Evolutionary conservation across 1,140 invertebrate species (phyloP).

Genomic region (Eubasilissa regina): DNA sequence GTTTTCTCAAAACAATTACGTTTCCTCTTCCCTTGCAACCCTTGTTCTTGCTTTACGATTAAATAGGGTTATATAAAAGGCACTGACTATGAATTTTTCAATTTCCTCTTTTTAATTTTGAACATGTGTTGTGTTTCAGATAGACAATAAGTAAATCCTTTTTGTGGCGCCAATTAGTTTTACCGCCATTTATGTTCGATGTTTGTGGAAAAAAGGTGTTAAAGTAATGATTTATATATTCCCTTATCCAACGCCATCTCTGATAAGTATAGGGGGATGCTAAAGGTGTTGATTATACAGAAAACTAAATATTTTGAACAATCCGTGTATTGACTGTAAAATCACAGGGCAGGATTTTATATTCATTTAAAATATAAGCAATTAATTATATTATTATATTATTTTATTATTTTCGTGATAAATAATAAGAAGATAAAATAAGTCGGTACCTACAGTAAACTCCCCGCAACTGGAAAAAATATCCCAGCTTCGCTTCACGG

Average conservation of each 20-base stretch:
- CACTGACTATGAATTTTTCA: slow-evolving; percentile 13
- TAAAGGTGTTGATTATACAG: slow-evolving; percentile 55
- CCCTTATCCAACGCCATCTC: slow-evolving; percentile 57
- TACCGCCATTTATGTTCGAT: slow-evolving; percentile 31
- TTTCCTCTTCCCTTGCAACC: too few species aligned
- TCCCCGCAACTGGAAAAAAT: too few species aligned
- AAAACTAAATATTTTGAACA: slow-evolving; percentile 43
- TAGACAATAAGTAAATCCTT: not conserved
- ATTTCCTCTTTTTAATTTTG: not conserved
- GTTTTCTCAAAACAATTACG: too few species aligned
- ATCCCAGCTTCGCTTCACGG: too few species aligned
- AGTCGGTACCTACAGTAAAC: too few species aligned
- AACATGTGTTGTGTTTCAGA: slow-evolving; percentile 30
- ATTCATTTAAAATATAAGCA: too few species aligned
- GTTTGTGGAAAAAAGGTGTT: slow-evolving; percentile 48
- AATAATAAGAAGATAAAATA: too few species aligned
- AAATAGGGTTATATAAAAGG: too few species aligned
- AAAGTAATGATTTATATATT: slow-evolving; percentile 51
- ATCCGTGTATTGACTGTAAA: slow-evolving; percentile 39
- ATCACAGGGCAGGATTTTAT: slow-evolving; percentile 35
- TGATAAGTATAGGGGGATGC: slow-evolving; percentile 43
- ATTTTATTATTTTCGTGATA: too few species aligned
- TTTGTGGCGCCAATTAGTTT: slow-evolving; percentile 31
- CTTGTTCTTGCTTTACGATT: too few species aligned
- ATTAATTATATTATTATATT: too few species aligned